Percentiles rank a stretch among this genome's conserved stretches.
These are phyloP conservation scores for Syrista parreyssii DNA, from an alignment of 2,888 invertebrate genomes.

Conservation along the genomic window DNA sequence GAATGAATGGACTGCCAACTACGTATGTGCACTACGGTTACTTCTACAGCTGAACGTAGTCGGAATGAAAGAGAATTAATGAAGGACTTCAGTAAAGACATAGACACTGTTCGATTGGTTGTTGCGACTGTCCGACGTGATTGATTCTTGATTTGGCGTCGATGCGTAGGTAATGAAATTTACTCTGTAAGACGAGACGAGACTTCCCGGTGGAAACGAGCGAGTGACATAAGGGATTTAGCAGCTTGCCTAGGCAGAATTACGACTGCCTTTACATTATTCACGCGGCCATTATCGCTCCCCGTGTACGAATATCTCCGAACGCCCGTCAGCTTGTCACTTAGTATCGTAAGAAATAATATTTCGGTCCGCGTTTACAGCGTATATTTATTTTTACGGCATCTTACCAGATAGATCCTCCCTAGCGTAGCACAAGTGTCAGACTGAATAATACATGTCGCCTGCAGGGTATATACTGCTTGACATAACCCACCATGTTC, in stretches of 20 bases:
- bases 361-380: constrained; percentile 25
- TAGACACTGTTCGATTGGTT: background rate
- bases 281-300: constrained; percentile 14
- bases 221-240: background rate
- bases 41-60: background rate
- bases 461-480: constrained; percentile 47
- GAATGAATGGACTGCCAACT: background rate
- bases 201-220: background rate
- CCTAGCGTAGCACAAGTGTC: constrained; percentile 52
- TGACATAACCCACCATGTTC: constrained; percentile 47
- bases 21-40: background rate
- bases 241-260: background rate
- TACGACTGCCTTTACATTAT: background rate
- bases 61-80: background rate
- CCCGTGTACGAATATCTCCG: constrained; percentile 44
- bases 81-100: background rate
- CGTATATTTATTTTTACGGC: constrained; percentile 27
- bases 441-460: constrained; percentile 62
- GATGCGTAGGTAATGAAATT: background rate
- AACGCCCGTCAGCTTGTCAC: constrained; percentile 56
- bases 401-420: constrained; percentile 36
- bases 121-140: background rate
- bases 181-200: background rate
- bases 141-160: background rate
- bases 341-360: constrained; percentile 34